These are phyloP conservation scores for Zaprionus camerounensis DNA, from an alignment of 1,140 invertebrate genomes.

Conservation along the genomic window DNA sequence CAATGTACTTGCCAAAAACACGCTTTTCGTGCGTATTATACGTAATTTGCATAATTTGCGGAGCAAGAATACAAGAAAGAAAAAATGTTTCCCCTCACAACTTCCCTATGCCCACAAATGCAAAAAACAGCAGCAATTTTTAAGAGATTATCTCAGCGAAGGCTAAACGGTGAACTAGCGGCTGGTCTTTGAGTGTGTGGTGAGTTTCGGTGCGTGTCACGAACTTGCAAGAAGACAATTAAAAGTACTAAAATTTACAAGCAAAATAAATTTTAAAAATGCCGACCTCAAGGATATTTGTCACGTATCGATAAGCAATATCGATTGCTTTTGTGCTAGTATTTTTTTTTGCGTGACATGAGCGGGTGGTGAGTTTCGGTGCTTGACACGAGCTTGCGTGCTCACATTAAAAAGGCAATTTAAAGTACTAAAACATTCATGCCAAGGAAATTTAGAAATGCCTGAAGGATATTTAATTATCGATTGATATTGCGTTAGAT, in stretches of 20 bases:
- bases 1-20: conserved; percentile 57
- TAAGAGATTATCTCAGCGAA: conserved; percentile 63
- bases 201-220: conserved; percentile 2
- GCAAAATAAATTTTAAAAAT: neutral
- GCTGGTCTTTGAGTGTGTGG: neutral
- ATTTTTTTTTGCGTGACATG: neutral
- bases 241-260: neutral
- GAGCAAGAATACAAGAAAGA: conserved; percentile 16
- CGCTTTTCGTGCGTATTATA: conserved; percentile 64
- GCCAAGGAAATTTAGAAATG: neutral
- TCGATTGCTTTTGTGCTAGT: neutral
- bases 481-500: neutral
- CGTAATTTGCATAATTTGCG: conserved; percentile 80
- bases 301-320: neutral
- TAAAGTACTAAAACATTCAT: neutral
- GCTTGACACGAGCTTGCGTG: neutral
- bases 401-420: neutral
- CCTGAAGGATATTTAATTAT: neutral
- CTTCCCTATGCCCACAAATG: neutral
- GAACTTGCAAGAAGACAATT: neutral
- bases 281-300: neutral
- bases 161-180: conserved; percentile 19
- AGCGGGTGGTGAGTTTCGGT: neutral
- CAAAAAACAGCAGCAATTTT: conserved; percentile 52
- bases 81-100: neutral